Evolutionary conservation across 2,888 invertebrate genomes (phyloP), one percentile per base, ranked within the genome.

Genomic region (Strigamia transsilvanica): DNA sequence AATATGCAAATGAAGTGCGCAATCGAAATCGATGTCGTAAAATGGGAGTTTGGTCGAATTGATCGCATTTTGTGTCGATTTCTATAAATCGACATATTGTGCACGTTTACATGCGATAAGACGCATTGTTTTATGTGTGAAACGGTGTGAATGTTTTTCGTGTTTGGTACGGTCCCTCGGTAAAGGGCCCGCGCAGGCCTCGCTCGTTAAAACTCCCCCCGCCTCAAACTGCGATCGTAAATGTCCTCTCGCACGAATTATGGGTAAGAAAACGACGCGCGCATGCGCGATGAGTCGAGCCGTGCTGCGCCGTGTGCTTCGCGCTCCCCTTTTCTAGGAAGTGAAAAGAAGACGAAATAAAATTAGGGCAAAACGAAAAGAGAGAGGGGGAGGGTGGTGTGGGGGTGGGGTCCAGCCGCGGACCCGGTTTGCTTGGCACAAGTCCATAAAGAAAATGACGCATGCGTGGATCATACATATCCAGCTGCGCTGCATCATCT

Each of bases 361-460:
- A 46, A 46, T 46, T 46, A 46, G 46, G 46, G 46, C n/a, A 46
- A 46, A 46, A 46, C n/a, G 46, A 46, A 46, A n/a, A 46, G 46
- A 10, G 46, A n/a, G 15, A 3, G 15, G 15, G 5, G 15, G 4
- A 15, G 46, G 13, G 46, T 1, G 5, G 46, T 0, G 46, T 0
- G 5, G 15, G 1, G 46, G 46, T 46, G 46, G n/a, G 46, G 46
- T 46, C 46, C 46, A 15, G n/a, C n/a, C 1, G 5, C 38, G 5
- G 46, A 13, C 46, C 46, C 46, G 46, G 46, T n/a, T 46, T 46
- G n/a, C 5, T 46, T 46, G 46, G 46, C 46, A 46, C 5, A n/a
- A n/a, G 46, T 46, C 46, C 46, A 46, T 46, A 2, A 9, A 1
- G 9, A 0, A 46, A 0, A 46, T 46, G 46, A 46, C 15, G 46